Percentiles rank a stretch among this genome's conserved stretches.
Evolutionary conservation across 2,888 invertebrate genomes (phyloP).

Genomic region (Limnephilus auricula): DNA sequence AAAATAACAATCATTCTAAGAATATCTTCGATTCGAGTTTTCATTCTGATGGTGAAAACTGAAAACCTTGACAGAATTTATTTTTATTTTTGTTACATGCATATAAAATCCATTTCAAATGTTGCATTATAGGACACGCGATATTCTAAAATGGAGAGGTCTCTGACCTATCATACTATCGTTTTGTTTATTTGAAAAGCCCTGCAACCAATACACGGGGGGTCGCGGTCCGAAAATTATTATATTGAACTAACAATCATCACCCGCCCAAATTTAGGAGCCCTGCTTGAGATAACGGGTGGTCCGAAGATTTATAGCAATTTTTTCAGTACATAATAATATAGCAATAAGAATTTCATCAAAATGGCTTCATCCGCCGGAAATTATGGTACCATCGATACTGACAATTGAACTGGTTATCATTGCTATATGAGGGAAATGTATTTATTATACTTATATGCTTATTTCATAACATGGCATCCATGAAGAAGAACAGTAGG

Average conservation of each 20-base stretch:
- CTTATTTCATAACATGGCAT: too few relatives aligned
- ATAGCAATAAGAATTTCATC: neutral
- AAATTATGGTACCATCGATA: neutral
- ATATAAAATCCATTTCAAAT: too few relatives aligned
- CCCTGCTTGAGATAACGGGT: conserved; percentile 56
- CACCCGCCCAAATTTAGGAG: conserved; percentile 66
- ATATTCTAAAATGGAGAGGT: neutral
- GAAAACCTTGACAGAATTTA: too few relatives aligned
- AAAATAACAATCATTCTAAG: too few relatives aligned
- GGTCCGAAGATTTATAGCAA: conserved; percentile 16
- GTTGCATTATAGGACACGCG: too few relatives aligned
- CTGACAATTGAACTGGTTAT: neutral
- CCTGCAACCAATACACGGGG: conserved; percentile 54
- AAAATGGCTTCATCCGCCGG: neutral
- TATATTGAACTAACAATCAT: conserved; percentile 65
- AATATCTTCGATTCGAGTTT: too few relatives aligned
- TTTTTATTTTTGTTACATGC: too few relatives aligned
- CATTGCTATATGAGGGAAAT: neutral
- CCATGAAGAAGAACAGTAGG: too few relatives aligned
- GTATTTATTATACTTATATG: too few relatives aligned
- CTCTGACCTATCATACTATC: neutral
- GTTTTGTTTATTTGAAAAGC: neutral
- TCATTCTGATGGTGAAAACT: too few relatives aligned
- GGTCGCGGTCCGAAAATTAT: conserved; percentile 57
- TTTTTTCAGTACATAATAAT: neutral